These are phyloP conservation scores for Chionoecetes opilio DNA, from an alignment of 1,140 invertebrate species.

Conservation along the genomic window DNA sequence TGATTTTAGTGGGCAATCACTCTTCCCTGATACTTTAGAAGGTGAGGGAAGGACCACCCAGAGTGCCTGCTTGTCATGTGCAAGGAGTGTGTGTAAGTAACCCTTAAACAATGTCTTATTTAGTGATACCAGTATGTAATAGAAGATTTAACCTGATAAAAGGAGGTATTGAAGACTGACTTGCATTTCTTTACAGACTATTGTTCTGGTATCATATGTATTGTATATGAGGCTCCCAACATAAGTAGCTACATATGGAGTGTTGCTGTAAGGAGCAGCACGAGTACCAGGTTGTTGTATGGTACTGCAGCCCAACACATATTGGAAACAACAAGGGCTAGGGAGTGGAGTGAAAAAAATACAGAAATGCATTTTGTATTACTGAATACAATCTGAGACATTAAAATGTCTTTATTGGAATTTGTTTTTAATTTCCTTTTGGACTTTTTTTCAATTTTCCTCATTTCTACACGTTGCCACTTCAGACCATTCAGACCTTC, in stretches of 20 bases:
- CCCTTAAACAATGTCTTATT: background rate
- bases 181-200: background rate
- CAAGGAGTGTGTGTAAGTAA: background rate
- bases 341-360: background rate
- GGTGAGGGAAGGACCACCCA: background rate
- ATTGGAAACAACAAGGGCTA: background rate
- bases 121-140: background rate
- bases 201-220: background rate
- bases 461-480: too few species aligned
- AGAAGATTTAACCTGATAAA: background rate
- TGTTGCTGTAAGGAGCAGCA: too few species aligned
- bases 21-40: background rate
- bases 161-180: background rate
- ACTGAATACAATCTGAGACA: background rate
- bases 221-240: background rate
- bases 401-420: background rate
- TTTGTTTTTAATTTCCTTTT: background rate
- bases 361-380: background rate
- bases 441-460: too few species aligned
- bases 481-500: too few species aligned
- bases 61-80: slow-evolving; percentile 3
- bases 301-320: background rate
- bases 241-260: background rate
- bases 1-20: background rate
- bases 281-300: too few species aligned